Percentiles rank a stretch among this genome's conserved stretches.
These are phyloP conservation scores for Rotaria macrura DNA, from an alignment of 2,888 invertebrate genomes.

Conservation along the genomic window DNA sequence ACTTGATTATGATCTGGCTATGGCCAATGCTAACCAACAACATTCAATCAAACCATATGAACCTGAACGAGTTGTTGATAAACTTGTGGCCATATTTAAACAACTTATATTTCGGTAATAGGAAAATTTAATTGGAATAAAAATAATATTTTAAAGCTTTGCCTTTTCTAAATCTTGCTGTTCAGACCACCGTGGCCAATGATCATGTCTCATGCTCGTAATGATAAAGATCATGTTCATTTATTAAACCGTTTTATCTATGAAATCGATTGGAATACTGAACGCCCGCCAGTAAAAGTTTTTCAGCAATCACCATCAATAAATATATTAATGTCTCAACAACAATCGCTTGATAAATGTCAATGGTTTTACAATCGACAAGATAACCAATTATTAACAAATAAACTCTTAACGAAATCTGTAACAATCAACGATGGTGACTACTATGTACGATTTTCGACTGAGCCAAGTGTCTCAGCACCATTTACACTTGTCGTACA, in stretches of 20 bases:
- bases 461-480: neutral
- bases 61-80: neutral
- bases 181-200: conserved; percentile 18
- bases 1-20: neutral
- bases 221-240: conserved; percentile 19
- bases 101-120: neutral
- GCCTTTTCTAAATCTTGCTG: too few relatives aligned
- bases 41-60: neutral
- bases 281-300: neutral
- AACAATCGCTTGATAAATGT: neutral
- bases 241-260: conserved; percentile 16
- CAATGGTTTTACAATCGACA: conserved; percentile 17
- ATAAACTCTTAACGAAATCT: neutral
- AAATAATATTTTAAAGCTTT: too few relatives aligned
- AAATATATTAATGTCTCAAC: neutral
- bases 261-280: conserved; percentile 15
- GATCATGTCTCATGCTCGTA: conserved; percentile 13
- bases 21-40: neutral
- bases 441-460: conserved; percentile 17
- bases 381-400: neutral
- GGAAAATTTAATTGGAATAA: too few relatives aligned
- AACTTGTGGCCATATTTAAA: conserved; percentile 14
- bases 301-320: neutral
- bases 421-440: neutral
- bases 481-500: conserved; percentile 13